Conservation (phyloP, 64 coral and sea anemone genomes). For the Montipora foliosa region DNA sequence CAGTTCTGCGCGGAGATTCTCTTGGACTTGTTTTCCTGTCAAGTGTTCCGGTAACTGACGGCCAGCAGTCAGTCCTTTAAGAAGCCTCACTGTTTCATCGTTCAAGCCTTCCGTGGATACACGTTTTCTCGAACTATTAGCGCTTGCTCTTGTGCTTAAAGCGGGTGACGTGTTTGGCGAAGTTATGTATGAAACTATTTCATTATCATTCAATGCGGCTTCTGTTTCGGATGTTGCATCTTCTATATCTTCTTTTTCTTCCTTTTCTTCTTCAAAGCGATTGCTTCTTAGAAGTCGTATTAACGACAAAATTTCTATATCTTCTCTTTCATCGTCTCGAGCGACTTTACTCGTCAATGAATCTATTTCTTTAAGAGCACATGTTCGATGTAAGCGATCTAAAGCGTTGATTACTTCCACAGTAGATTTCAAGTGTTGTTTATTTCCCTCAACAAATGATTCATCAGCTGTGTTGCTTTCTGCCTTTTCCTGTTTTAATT, state of each 20-base stretch:
- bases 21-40: neutral
- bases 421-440: neutral
- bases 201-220: neutral
- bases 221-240: neutral
- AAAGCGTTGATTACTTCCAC: neutral
- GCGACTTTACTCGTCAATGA: neutral
- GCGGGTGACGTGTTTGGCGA: neutral
- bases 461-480: neutral
- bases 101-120: neutral
- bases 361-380: neutral
- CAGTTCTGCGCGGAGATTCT: neutral
- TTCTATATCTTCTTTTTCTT: neutral
- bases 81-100: neutral
- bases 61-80: neutral
- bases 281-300: neutral
- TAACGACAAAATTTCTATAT: neutral
- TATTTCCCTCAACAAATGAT: neutral
- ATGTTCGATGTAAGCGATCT: neutral
- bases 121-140: neutral
- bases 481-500: neutral
- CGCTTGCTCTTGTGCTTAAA: neutral
- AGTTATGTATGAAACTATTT: neutral
- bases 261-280: too few relatives aligned
- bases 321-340: neutral
- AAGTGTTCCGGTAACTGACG: constrained; percentile 13